Conservation (phyloP, 2,888 invertebrate species). For the Dysmachus trigonus region DNA sequence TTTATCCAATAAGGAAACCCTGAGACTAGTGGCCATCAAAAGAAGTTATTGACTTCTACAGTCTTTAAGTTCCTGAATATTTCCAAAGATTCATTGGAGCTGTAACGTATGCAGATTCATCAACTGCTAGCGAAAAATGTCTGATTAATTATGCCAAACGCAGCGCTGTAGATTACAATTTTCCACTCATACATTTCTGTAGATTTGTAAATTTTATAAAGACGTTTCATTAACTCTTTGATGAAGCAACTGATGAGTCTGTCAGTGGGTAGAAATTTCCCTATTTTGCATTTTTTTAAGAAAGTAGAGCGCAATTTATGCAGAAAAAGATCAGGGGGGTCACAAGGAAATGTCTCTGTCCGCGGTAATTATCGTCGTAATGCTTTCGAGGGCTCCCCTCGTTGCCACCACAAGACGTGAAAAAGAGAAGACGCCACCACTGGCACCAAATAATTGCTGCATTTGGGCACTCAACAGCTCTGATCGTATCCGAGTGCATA, state of each 20-base stretch:
- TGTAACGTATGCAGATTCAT: background rate
- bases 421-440: background rate
- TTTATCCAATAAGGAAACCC: background rate
- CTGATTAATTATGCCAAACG: background rate
- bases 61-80: background rate
- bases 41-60: background rate
- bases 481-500: background rate
- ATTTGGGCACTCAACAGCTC: background rate
- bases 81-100: background rate
- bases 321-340: background rate
- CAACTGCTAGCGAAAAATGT: background rate
- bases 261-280: background rate
- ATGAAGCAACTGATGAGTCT: background rate
- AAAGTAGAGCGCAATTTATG: background rate
- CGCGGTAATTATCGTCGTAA: background rate
- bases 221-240: background rate
- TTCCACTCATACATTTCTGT: background rate
- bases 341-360: background rate
- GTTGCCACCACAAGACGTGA: background rate
- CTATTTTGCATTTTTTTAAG: background rate
- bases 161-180: background rate
- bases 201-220: background rate
- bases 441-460: background rate
- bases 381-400: background rate
- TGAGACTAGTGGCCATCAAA: background rate